phyloP scores from a whole-genome alignment of 2,113 vertebrate species.

The Oryctolagus cuniculus region mOryCun1.1 NC_091438.1:124621001-124621500 shows the following conservation, averaged over 20 bases:
- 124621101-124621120: background rate
- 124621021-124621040: background rate
- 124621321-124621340: background rate
- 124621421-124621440: background rate
- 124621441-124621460: background rate
- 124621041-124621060: background rate
- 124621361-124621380: background rate
- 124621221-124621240: background rate
- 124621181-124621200: background rate
- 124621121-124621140: background rate
- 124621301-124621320: background rate
- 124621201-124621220: background rate
- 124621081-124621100: background rate
- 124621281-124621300: background rate
- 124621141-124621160: background rate
- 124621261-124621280: background rate
- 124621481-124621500: background rate
- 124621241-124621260: background rate
- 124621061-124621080: background rate
- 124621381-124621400: background rate
- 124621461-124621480: background rate
- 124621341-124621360: no score
- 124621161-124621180: background rate
- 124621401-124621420: background rate
- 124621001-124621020: background rate